Base-by-base conservation (phyloP, 1,140 invertebrate genomes). In the Cylas formicarius region DNA sequence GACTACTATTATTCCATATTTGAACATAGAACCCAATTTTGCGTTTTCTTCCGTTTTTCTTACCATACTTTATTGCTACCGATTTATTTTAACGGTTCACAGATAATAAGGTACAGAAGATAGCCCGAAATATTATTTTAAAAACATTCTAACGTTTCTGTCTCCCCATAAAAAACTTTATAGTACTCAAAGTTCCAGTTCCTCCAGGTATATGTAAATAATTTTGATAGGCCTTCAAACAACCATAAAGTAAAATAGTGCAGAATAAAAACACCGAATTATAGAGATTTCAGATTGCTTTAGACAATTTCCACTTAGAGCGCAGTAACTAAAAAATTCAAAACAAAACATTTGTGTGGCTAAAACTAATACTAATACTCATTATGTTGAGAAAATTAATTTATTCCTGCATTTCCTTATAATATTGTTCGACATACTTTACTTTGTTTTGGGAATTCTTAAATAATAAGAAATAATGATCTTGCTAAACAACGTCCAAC, bases 181-280 rank as follows among this genome's bases (percentile, higher is more conserved):
- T 28, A 28, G 16, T 11, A 28, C n/a, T 28, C 16, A 5, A 5
- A 28, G 11, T 11, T 11, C 6, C 5, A 28, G 16, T 28, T 11
- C 27, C 27, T 14, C 16, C 5, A 11, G 2, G 5, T 28, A 28
- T 28, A 28, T 3, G 6, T 28, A 11, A 28, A 28, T 28, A 28
- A 28, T 28, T 28, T 28, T 28, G 27, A 28, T 28, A 28, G 16
- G 11, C n/a, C 6, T 14, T n/a, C 27, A 28, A 5, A 28, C 27
- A 28, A n/a, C 27, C 27, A 28, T 14, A 28, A n/a, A 3, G 27
- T 2, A n/a, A 11, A 11, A 11, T 28, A 9, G n/a, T 28, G 11
- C 16, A 11, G 16, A 11, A 28, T 28, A 11, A 14, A 28, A 28
- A 28, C 16, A 14, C 16, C 27, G 16, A 28, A 28, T 11, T 11